phyloP scores from a whole-genome alignment of 1,140 invertebrate species.

The Tetraneura akinire region DNA sequence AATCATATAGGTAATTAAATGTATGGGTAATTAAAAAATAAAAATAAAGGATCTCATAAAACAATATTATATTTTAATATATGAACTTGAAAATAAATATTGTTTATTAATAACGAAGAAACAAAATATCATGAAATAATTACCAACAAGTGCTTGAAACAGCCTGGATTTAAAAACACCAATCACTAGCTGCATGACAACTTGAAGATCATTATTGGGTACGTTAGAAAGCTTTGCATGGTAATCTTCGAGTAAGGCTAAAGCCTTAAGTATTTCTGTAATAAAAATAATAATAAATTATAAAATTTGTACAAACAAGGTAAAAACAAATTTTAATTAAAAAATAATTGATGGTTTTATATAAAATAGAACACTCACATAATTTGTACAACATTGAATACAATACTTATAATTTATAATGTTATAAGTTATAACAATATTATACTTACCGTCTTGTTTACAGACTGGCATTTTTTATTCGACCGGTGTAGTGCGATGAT shows the following conservation, averaged over 20 bases:
- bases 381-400: neutral
- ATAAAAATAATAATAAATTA: slow-evolving; percentile 40
- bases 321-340: neutral
- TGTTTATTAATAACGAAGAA: too few relatives aligned
- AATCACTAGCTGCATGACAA: slow-evolving; percentile 95
- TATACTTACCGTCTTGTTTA: slow-evolving; percentile 51
- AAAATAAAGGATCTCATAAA: too few relatives aligned
- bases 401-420: neutral
- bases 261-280: slow-evolving; percentile 94
- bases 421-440: neutral
- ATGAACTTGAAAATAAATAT: too few relatives aligned
- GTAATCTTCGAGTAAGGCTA: slow-evolving; percentile 97
- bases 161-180: slow-evolving; percentile 95
- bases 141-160: slow-evolving; percentile 95
- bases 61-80: too few relatives aligned
- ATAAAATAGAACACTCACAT: neutral
- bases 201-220: slow-evolving; percentile 89
- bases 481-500: neutral
- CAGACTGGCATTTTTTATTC: slow-evolving; percentile 42
- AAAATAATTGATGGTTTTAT: neutral
- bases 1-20: too few relatives aligned
- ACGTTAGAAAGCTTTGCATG: slow-evolving; percentile 87
- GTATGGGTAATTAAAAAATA: too few relatives aligned
- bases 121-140: slow-evolving; percentile 62
- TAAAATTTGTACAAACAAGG: neutral